Conservation (phyloP, 2,797 vertebrate genomes). For the Molossus alvarezi region DNA sequence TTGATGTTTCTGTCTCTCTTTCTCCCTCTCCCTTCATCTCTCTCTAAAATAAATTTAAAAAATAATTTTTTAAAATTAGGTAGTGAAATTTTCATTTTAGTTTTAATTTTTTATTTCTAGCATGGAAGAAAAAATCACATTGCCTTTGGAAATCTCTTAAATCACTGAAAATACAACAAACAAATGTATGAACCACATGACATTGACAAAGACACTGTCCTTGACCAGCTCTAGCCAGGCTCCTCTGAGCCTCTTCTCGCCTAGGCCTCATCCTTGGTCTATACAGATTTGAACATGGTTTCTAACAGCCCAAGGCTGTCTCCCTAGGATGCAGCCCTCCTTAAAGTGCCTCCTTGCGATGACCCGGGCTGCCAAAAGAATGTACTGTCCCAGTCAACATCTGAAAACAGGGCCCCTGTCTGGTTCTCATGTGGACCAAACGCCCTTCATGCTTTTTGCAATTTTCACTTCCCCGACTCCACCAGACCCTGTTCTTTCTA, state of each 20-base stretch:
- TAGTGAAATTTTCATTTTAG: not conserved
- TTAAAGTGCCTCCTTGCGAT: not conserved
- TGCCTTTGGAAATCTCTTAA: conserved; percentile 8
- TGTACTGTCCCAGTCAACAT: not conserved
- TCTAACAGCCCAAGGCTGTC: no score
- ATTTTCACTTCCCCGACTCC: not conserved
- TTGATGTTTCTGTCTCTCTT: no score
- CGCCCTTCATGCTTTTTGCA: not conserved
- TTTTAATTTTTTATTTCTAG: conserved; percentile 2
- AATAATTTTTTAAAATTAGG: no score
- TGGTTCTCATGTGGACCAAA: not conserved
- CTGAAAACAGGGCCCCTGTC: not conserved
- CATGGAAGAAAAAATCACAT: not conserved
- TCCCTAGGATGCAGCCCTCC: not conserved
- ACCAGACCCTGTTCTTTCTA: not conserved
- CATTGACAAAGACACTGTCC: not conserved
- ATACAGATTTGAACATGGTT: not conserved
- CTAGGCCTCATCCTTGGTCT: not conserved
- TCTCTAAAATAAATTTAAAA: no score
- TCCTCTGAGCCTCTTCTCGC: not conserved
- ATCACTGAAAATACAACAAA: not conserved
- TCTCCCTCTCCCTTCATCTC: no score
- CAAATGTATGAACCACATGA: not conserved
- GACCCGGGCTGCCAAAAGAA: not conserved
- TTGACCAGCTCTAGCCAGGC: not conserved